Evolutionary conservation across 2,888 invertebrate species (phyloP).

Genomic region (Clusia tigrina): DNA sequence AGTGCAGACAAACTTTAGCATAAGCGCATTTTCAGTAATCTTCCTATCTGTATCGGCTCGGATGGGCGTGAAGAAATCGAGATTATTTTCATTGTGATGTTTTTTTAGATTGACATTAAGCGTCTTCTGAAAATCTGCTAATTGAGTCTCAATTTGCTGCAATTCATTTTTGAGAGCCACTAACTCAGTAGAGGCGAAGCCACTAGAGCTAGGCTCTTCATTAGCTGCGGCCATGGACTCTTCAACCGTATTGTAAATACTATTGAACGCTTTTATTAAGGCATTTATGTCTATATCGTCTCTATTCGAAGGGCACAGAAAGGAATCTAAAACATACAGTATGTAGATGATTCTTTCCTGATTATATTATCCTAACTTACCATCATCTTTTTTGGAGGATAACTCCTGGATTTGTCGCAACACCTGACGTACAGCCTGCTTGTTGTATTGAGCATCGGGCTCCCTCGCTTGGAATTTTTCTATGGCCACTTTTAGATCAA

Average conservation of each 20-base stretch:
- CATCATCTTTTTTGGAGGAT: conserved; percentile 33
- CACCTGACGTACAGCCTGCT: conserved; percentile 45
- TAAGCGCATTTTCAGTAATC: conserved; percentile 39
- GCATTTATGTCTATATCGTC: conserved; percentile 39
- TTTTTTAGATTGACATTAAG: conserved; percentile 38
- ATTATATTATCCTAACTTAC: conserved; percentile 15
- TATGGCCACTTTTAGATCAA: conserved; percentile 46
- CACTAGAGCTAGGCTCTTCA: conserved; percentile 46
- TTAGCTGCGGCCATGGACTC: conserved; percentile 47
- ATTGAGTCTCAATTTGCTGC: conserved; percentile 47
- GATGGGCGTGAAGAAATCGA: too few species aligned
- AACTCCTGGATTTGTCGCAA: conserved; percentile 38
- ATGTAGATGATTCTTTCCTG: background rate
- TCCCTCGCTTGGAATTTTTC: conserved; percentile 52
- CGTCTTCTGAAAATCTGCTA: conserved; percentile 46
- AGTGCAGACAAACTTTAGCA: conserved; percentile 54
- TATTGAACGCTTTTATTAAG: conserved; percentile 48
- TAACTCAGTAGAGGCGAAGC: conserved; percentile 48
- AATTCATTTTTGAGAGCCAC: conserved; percentile 44
- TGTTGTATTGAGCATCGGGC: conserved; percentile 45
- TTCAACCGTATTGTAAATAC: conserved; percentile 46
- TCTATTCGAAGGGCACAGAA: conserved; percentile 14
- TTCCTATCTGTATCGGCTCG: too few species aligned
- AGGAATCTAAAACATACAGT: conserved; percentile 17
- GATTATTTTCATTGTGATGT: conserved; percentile 24